Base-by-base conservation (phyloP, 1,140 invertebrate species). In the Coenobita brevimanus region DNA sequence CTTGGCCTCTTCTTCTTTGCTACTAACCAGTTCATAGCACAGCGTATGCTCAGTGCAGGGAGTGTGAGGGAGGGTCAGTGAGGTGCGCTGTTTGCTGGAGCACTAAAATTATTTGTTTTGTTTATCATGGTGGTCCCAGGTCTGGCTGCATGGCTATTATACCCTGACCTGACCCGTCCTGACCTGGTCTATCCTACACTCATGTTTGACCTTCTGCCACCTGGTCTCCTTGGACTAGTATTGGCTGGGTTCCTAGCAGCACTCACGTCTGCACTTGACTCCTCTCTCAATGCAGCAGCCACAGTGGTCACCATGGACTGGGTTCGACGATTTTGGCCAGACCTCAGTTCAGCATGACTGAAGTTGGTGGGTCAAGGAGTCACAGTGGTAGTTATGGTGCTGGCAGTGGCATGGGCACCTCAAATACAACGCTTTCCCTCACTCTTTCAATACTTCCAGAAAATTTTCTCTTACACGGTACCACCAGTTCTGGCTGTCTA, bases 251-350 rank as follows among this genome's bases (percentile, higher is more conserved):
- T 71, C 30, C 27, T 71, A 2, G 67, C 67, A 71, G 67, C 67
- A 17, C 30, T 71, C 3, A 71, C 33, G 67, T 71, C 67, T 17
- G n/a, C n/a, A 30, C 27, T 71, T 27, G 67, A 71, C 36, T 71
- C 67, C 2, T 27, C 67, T 15, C 67, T 71, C 27, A 71, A 71
- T 38, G 27, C 67, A 33, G 67, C 67, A 71, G 27, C 67, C 27
- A 71, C 67, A 71, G n/a, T 71, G 17, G 67, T 71, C 15, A 71
- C 67, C 27, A 71, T 71, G 67, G 67, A 71, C 36, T 71, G 27
- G 10, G 36, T 71, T 15, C 27, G 36, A 30, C n/a, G 36, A 30
- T 27, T 71, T 4, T 33, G 15, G 36, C 67, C 67, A 1, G 36
- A 71, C 33, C 36, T 33, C 67, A 33, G 27, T 36, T 17, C 27